phyloP scores from a whole-genome alignment of 2,888 invertebrate genomes.

The Apomyelois bistriatella region DNA sequence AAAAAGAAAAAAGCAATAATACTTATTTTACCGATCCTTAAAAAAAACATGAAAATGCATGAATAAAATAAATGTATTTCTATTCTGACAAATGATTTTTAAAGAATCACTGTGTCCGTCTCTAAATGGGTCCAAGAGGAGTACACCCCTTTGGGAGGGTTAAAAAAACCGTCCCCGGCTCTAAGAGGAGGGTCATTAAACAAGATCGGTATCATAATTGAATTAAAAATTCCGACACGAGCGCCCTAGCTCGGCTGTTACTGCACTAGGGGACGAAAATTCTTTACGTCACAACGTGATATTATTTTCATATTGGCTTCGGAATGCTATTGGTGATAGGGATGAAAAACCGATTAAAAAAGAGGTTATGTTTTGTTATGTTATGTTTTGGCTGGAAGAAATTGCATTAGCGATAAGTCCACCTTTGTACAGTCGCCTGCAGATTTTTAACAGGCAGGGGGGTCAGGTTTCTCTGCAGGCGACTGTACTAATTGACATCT shows the following conservation, averaged over 20 bases:
- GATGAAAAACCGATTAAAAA: not conserved
- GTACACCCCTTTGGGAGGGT: slow-evolving; percentile 27
- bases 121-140: not conserved
- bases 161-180: slow-evolving; percentile 53
- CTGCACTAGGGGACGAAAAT: slow-evolving; percentile 29
- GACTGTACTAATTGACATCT: no score
- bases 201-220: slow-evolving; percentile 79
- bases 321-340: not conserved
- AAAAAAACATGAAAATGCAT: no score
- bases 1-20: no score
- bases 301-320: slow-evolving; percentile 22
- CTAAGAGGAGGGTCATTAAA: slow-evolving; percentile 70
- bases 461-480: no score
- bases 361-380: not conserved
- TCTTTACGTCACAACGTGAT: slow-evolving; percentile 29
- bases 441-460: no score
- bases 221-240: slow-evolving; percentile 79
- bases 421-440: no score
- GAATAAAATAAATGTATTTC: no score
- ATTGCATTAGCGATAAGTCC: no score
- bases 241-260: slow-evolving; percentile 40
- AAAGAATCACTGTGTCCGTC: not conserved
- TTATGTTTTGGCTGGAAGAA: no score
- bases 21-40: no score
- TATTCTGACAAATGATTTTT: no score